Evolutionary conservation across 2,113 vertebrate species (phyloP), one percentile per base, ranked within the genome.

Genomic region (Circaetus gallicus): DNA sequence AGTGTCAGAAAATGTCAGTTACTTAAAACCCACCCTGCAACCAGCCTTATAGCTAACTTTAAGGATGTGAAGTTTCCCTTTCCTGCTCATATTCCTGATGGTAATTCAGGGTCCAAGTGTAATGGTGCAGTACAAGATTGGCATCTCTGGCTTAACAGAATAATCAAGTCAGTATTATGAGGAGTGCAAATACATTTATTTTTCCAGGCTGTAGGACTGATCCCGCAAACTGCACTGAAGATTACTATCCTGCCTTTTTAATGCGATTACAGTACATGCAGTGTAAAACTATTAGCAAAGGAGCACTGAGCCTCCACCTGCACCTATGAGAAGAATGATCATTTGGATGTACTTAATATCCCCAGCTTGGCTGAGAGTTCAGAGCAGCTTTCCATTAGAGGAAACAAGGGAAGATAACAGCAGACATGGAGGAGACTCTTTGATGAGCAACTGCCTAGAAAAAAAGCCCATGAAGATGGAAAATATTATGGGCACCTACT

Each of bases 321-420:
- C 36, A 52, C 19, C 67, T 70, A 2, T 62, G 72, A 83, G 67
- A 69, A 72, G 11, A 59, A 36, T 17, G 28, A 61, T 70, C 43
- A 53, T 69, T 76, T 83, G 52, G 25, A 81, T n/a, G 32, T 58
- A 26, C 45, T 91, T 77, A 52, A 50, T 80, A 76, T 43, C 6
- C 49, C 7, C 24, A 29, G 49, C 71, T 72, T 92, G 24, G 36
- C 70, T 59, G 61, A 47, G 73, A 84, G 61, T 87, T 79, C 82
- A 92, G 82, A 90, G 49, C 8, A 80, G 43, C 36, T 88, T 86
- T 89, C 80, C 72, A 59, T 78, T 78, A 95, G 52, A 67, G 24
- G 6, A 86, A 95, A 83, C 10, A 76, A 66, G 28, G 59, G 28
- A 74, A 82, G 66, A 76, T 9, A 87, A 34, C 38, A 80, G 63